A percentile compares a stretch with the other conserved stretches of the same genome.
These are phyloP conservation scores for Ptychodera flava DNA, from an alignment of 35 echinoderm and acorn worm species.

Conservation along the genomic window DNA sequence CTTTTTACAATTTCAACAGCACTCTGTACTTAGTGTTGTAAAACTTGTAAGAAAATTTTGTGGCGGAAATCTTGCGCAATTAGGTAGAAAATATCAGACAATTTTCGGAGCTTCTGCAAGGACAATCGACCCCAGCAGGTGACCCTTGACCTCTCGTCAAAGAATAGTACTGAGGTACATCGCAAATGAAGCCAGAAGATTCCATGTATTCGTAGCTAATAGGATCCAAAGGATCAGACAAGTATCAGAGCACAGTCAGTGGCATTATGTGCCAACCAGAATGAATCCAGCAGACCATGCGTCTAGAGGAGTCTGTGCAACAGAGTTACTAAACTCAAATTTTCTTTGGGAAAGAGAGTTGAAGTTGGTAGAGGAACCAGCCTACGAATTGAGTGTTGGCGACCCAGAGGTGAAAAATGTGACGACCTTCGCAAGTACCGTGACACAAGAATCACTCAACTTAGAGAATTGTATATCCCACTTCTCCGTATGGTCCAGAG, in stretches of 20 bases:
- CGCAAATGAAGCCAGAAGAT: conserved; percentile 28
- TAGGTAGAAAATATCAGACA: no score
- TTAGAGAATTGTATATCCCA: not conserved
- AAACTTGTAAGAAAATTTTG: no score
- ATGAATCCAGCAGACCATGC: conserved; percentile 49
- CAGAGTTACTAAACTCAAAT: no score
- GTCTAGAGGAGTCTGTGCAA: conserved; percentile 30
- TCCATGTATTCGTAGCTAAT: conserved; percentile 46
- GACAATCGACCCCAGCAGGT: no score
- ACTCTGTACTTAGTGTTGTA: no score
- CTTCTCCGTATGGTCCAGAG: no score
- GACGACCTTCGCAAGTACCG: not conserved
- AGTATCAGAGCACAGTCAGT: conserved; percentile 17
- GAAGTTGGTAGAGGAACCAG: not conserved
- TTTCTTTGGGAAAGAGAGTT: not conserved
- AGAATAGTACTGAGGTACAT: conserved; percentile 52
- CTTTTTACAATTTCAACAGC: no score
- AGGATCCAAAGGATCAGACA: conserved; percentile 26
- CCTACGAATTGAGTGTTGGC: not conserved
- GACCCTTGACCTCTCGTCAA: no score
- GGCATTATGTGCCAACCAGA: conserved; percentile 23
- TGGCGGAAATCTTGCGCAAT: no score
- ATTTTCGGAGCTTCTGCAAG: no score
- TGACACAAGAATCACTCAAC: not conserved
- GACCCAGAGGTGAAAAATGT: not conserved